Evolutionary conservation across 2,113 vertebrate genomes (phyloP).

Genomic region (Gallinago jamesoni): DNA sequence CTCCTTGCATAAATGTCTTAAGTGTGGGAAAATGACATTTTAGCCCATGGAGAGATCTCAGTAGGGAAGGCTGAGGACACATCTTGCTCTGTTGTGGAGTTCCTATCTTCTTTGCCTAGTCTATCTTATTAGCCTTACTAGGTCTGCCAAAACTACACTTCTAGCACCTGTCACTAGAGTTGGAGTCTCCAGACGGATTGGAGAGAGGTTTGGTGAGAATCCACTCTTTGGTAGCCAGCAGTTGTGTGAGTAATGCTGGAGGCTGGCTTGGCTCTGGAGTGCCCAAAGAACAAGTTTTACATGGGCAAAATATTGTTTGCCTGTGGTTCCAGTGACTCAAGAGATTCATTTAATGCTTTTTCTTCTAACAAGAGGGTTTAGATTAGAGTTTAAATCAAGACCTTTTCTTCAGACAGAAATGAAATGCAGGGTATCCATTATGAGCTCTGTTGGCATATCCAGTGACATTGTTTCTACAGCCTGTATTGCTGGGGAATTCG

Average conservation of each 20-base stretch:
- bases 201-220: background rate
- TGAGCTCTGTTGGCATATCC: background rate
- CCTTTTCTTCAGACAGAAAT: background rate
- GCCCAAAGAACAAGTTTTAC: background rate
- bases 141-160: rapidly evolving
- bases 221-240: background rate
- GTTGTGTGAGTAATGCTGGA: background rate
- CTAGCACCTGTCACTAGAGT: background rate
- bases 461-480: rapidly evolving
- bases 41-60: background rate
- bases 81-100: background rate
- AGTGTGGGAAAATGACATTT: background rate
- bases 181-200: background rate
- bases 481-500: background rate
- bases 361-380: background rate
- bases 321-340: background rate
- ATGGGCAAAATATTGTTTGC: background rate
- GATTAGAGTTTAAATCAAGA: background rate
- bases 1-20: background rate
- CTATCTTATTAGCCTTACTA: background rate
- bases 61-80: background rate
- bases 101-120: background rate
- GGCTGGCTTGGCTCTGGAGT: background rate
- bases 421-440: rapidly evolving
- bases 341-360: background rate